Evolutionary conservation across 2,888 invertebrate species (phyloP).

Genomic region (Tachina fera): DNA sequence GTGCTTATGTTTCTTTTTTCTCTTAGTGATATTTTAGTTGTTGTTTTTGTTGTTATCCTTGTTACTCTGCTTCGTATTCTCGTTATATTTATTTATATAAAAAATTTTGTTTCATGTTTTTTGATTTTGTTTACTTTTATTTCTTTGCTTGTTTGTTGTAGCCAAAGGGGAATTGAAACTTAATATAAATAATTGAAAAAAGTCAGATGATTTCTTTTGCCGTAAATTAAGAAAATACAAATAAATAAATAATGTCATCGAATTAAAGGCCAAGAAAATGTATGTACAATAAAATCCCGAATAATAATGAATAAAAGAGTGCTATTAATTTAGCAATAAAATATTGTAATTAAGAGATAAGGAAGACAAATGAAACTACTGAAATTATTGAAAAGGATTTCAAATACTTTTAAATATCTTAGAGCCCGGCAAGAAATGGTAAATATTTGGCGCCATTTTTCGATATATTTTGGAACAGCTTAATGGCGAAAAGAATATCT

Average conservation of each 20-base stretch:
- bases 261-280: constrained; percentile 36
- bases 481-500: no score
- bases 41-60: constrained; percentile 26
- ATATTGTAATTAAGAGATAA: not conserved
- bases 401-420: not conserved
- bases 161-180: constrained; percentile 65
- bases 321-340: constrained; percentile 23
- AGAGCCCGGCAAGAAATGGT: no score
- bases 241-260: constrained; percentile 33
- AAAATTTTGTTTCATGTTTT: constrained; percentile 30
- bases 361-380: not conserved
- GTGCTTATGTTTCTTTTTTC: constrained; percentile 2
- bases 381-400: not conserved
- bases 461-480: no score
- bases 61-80: constrained; percentile 27
- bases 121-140: not conserved
- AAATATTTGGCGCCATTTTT: no score
- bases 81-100: constrained; percentile 54
- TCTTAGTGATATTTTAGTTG: constrained; percentile 13
- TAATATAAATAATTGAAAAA: constrained; percentile 70
- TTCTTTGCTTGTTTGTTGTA: constrained; percentile 21
- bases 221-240: constrained; percentile 29
- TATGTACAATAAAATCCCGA: constrained; percentile 8
- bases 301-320: not conserved
- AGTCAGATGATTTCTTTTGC: constrained; percentile 60